Evolutionary conservation across 2,797 vertebrate genomes (phyloP).

Genomic region (Amblyraja radiata): DNA sequence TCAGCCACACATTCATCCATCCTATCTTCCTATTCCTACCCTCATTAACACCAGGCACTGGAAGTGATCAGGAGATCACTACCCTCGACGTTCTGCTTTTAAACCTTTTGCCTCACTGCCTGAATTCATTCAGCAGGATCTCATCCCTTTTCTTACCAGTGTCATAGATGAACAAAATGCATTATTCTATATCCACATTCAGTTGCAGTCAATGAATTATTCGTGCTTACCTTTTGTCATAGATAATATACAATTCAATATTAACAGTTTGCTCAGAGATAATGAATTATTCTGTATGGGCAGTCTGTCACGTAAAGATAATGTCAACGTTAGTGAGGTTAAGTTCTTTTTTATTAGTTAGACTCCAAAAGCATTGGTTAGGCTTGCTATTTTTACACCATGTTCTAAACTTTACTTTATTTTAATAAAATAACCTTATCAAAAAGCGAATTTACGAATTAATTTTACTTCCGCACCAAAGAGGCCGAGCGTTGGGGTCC

Average conservation of each 20-base stretch:
- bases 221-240: slow-evolving; percentile 10
- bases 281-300: slow-evolving; percentile 27
- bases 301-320: neutral
- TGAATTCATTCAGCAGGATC: too few species aligned
- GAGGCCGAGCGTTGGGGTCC: too few species aligned
- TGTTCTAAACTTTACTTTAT: neutral
- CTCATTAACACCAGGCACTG: too few species aligned
- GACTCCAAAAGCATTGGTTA: too few species aligned
- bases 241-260: slow-evolving; percentile 28
- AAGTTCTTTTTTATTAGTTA: neutral
- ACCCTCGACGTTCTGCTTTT: too few species aligned
- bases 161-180: neutral
- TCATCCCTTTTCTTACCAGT: neutral
- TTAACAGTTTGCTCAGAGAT: slow-evolving; percentile 7
- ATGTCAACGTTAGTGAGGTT: neutral
- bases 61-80: too few species aligned
- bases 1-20: too few species aligned
- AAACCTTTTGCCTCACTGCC: too few species aligned
- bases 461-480: neutral
- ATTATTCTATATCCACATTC: neutral
- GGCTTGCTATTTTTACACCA: neutral
- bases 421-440: neutral
- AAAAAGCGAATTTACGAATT: neutral
- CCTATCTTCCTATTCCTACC: too few species aligned
- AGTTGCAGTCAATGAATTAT: slow-evolving; percentile 26